Percentiles rank a stretch among this genome's conserved stretches.
These are phyloP conservation scores for Tetrao urogallus DNA, from an alignment of 2,113 vertebrate genomes.

Conservation along the genomic window DNA sequence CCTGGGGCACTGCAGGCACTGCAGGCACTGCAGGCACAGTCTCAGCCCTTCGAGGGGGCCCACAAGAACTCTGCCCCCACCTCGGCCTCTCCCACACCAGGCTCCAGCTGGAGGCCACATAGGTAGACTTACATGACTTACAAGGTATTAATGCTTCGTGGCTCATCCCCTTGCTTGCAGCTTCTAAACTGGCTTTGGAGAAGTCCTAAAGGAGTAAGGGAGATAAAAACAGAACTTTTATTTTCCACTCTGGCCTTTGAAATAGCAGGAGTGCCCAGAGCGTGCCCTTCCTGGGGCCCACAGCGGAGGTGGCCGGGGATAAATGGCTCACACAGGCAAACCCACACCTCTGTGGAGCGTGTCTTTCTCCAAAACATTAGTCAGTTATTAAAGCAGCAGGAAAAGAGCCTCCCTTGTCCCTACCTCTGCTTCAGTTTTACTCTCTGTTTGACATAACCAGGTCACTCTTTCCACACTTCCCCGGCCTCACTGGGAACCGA, in stretches of 20 bases:
- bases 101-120: not conserved
- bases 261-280: not conserved
- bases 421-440: not conserved
- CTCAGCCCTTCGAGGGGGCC: not conserved
- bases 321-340: fast-evolving
- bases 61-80: not conserved
- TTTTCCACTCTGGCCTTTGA: not conserved
- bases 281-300: not conserved
- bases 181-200: not conserved
- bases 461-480: conserved; percentile 63
- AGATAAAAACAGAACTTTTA: not conserved
- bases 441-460: conserved; percentile 57
- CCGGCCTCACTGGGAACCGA: not conserved
- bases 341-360: fast-evolving
- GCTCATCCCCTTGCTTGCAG: not conserved
- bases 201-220: not conserved
- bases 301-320: fast-evolving
- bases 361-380: not conserved
- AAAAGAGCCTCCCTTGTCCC: conserved; percentile 22
- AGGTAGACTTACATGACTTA: not conserved
- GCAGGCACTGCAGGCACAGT: not conserved
- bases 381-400: not conserved
- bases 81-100: fast-evolving
- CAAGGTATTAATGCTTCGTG: fast-evolving
- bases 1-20: not conserved